These are phyloP conservation scores for Coecobrya sp. DNA, from an alignment of 2,888 invertebrate species.

Conservation along the genomic window DNA sequence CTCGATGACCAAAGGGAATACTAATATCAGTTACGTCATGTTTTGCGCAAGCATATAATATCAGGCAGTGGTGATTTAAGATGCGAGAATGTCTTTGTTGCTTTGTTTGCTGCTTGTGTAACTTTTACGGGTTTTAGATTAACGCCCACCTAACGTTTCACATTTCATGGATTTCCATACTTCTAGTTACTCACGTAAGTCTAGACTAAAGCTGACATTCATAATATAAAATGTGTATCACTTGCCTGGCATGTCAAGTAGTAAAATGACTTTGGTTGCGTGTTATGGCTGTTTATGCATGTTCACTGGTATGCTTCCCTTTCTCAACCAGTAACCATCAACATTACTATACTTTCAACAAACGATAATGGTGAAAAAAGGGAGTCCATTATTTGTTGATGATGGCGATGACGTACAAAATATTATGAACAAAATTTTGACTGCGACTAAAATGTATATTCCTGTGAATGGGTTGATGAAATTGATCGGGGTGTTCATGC, in stretches of 20 bases:
- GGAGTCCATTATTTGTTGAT: slow-evolving; percentile 22
- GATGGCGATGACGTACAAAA: background rate
- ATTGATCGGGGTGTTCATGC: background rate
- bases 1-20: slow-evolving; percentile 22
- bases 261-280: background rate
- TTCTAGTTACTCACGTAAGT: background rate
- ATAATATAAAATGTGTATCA: background rate
- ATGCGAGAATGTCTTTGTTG: background rate
- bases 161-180: slow-evolving; percentile 49
- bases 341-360: background rate
- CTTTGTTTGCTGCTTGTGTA: background rate
- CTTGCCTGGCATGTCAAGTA: background rate
- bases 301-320: background rate
- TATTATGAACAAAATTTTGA: background rate
- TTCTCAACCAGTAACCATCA: background rate
- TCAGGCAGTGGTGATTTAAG: background rate
- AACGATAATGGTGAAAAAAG: slow-evolving; percentile 17
- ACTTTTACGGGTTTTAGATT: slow-evolving; percentile 64
- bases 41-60: background rate
- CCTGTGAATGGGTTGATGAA: background rate
- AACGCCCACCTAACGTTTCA: slow-evolving; percentile 66
- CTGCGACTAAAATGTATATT: background rate
- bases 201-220: background rate
- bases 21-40: slow-evolving; percentile 3
- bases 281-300: background rate